Conservation (phyloP, 2,797 vertebrate species). For the Acipenser transmontanus region DNA sequence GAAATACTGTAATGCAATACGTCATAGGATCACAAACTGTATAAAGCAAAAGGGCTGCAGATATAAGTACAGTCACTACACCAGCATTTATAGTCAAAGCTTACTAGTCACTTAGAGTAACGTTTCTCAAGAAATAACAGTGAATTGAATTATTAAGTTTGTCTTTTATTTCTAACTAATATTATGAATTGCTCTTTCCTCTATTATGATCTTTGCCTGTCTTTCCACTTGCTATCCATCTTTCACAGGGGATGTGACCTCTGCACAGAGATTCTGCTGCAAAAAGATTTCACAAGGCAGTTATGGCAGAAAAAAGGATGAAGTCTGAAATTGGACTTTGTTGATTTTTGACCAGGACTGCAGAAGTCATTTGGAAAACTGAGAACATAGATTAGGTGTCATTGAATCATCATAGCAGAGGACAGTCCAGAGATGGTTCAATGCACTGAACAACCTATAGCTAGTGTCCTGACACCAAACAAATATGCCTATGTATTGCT, state of each 20-base stretch:
- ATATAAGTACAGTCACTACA: constrained; percentile 44
- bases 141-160: constrained; percentile 69
- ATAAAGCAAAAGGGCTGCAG: constrained; percentile 40
- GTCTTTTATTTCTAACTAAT: constrained; percentile 58
- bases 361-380: too few species aligned
- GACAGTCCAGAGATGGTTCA: too few species aligned
- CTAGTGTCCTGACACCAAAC: too few species aligned
- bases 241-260: neutral
- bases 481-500: too few species aligned
- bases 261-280: too few species aligned
- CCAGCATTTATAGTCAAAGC: constrained; percentile 40
- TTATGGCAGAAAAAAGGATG: too few species aligned
- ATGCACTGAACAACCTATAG: neutral
- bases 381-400: too few species aligned
- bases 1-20: constrained; percentile 29
- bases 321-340: too few species aligned
- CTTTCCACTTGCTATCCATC: neutral
- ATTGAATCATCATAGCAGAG: too few species aligned
- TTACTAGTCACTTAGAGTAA: constrained; percentile 45
- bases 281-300: too few species aligned
- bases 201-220: constrained; percentile 62
- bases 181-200: constrained; percentile 47
- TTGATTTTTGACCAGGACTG: too few species aligned
- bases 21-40: constrained; percentile 27
- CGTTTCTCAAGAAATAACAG: constrained; percentile 62